Conservation (phyloP, 2,888 invertebrate genomes). For the Oithona nana region DNA sequence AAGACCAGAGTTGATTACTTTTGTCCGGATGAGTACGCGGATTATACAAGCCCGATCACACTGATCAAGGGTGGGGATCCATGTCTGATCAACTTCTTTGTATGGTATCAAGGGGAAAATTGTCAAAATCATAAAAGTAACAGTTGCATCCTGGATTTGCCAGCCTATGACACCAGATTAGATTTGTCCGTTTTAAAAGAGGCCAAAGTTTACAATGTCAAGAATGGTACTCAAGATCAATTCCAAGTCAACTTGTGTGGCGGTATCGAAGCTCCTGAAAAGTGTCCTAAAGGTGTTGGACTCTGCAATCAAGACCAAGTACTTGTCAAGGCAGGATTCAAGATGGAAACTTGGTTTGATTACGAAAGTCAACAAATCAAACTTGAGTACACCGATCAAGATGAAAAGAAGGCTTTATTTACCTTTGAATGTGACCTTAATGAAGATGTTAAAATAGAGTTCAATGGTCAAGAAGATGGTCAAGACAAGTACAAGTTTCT, state of each 20-base stretch:
- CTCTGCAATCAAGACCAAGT: too few relatives aligned
- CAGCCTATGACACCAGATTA: neutral
- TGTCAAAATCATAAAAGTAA: neutral
- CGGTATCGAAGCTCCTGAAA: neutral
- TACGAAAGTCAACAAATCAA: too few relatives aligned
- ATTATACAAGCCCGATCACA: neutral
- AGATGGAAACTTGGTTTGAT: too few relatives aligned
- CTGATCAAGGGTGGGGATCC: neutral
- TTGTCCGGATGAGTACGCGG: neutral
- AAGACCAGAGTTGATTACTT: neutral
- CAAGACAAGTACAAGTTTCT: neutral
- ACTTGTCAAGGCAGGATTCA: too few relatives aligned
- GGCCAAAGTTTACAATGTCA: neutral
- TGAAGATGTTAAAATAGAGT: neutral
- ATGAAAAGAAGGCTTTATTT: too few relatives aligned
- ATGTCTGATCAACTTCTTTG: neutral
- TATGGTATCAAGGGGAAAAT: neutral
- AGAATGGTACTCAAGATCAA: neutral
- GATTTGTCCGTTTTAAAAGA: neutral
- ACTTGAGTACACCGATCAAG: too few relatives aligned
- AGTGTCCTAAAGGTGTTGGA: neutral
- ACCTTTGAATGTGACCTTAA: neutral
- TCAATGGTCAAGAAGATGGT: neutral
- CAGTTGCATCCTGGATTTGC: neutral
- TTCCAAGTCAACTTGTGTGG: neutral